Conservation (phyloP, 1,140 invertebrate genomes). For the Orius laevigatus region DNA sequence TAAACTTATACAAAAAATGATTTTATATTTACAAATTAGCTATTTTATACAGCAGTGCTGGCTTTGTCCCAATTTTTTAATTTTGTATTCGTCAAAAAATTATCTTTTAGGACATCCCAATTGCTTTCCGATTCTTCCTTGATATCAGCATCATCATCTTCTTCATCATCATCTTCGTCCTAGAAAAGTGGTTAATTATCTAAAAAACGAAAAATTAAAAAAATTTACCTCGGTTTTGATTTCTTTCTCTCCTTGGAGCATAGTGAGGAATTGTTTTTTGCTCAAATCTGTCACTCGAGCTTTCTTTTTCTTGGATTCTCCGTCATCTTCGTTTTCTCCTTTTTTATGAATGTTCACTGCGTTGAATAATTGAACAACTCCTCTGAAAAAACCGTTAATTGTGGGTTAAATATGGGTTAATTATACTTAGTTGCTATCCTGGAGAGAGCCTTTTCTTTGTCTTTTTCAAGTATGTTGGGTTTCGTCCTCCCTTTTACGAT, state of each 20-base stretch:
- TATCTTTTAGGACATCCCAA: not conserved
- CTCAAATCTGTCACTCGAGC: not conserved
- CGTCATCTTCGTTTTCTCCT: too few relatives aligned
- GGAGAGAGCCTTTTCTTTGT: slow-evolving; percentile 1
- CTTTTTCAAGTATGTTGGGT: slow-evolving; percentile 1
- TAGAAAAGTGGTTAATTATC: too few relatives aligned
- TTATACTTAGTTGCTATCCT: not conserved
- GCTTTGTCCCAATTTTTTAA: not conserved
- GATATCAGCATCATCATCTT: not conserved
- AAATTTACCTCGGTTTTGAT: not conserved
- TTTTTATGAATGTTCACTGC: too few relatives aligned
- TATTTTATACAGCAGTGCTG: too few relatives aligned
- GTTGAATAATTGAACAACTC: too few relatives aligned
- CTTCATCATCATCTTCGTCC: not conserved
- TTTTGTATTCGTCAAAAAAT: not conserved
- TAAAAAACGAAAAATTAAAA: not conserved
- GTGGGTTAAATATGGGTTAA: not conserved
- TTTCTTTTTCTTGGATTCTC: too few relatives aligned
- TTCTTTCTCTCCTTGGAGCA: not conserved
- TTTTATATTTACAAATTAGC: too few relatives aligned
- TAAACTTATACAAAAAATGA: too few relatives aligned
- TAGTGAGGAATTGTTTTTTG: not conserved
- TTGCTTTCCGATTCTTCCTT: not conserved
- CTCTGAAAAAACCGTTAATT: not conserved
- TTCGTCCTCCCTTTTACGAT: slow-evolving; percentile 1